Evolutionary conservation across 2,113 vertebrate genomes (phyloP), one percentile per base, ranked within the genome.

Genomic region (Xiphophorus couchianus): DNA sequence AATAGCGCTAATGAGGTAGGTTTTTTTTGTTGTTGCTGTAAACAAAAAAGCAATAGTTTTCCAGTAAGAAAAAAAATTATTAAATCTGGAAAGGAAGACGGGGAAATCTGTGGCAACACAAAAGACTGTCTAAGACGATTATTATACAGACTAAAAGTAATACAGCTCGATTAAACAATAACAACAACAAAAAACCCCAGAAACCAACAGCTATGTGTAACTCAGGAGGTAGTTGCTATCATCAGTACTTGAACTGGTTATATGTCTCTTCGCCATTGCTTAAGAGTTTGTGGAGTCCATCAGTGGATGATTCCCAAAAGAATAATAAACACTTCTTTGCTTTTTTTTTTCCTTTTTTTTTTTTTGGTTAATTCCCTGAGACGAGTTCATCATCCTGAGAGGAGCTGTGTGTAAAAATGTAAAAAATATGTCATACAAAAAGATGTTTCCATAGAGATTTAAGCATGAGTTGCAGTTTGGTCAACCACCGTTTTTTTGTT

Each of bases 331-430:
- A 95, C 94, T 89, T 95, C 22, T 96, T 96, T 88, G 39, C 14
- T 42, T 42, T 88, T 95, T 13, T 96, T 95, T 90, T 95, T 44
- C 95, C 95, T 88, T 96, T 91, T 92, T 67, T 95, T 88, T 95
- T 27, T 96, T 96, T 91, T 95, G 96, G 95, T 96, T 96, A 95
- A 95, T 97, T 99, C 97, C 97, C 97, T 99, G 98, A 99, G 98
- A 96, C 96, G 95, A 97, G 95, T 96, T 97, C 89, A 96, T 97
- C 96, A 95, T 98, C 98, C 97, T 99, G 97, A 99, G 97, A 93
- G 94, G 95, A 95, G 95, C 94, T 96, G 86, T 91, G 91, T 85
- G 90, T 94, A 93, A 88, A 93, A 92, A 89, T 91, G 81, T 90
- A 90, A 88, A 90, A 90, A 91, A 92, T 84, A 91, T 86, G 86